Evolutionary conservation across 2,888 invertebrate genomes (phyloP).

Genomic region (Trachelus troglodyta): DNA sequence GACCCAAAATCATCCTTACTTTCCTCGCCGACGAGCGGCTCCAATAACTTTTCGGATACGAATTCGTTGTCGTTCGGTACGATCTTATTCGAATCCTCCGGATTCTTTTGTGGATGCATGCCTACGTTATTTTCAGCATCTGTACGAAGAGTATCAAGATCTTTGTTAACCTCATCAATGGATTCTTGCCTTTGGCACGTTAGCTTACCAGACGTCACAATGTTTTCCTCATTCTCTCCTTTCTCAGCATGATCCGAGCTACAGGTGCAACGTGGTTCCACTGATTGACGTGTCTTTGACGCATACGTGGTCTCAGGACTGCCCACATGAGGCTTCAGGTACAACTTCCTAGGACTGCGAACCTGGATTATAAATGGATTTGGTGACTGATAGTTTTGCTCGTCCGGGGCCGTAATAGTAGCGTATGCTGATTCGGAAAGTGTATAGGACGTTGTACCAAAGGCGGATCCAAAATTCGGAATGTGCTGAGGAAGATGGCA

Average conservation of each 20-base stretch:
- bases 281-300: background rate
- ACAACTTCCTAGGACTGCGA: constrained; percentile 46
- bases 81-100: background rate
- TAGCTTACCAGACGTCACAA: background rate
- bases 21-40: background rate
- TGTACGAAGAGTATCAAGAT: constrained; percentile 31
- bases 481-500: background rate
- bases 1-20: background rate
- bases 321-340: constrained; percentile 49
- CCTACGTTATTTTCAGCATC: background rate
- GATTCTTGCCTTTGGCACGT: background rate
- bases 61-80: too few species aligned
- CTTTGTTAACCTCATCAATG: constrained; percentile 41
- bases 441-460: constrained; percentile 13
- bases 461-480: background rate
- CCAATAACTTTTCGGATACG: background rate
- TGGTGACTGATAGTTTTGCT: constrained; percentile 40
- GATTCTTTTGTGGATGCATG: background rate
- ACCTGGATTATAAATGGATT: constrained; percentile 48
- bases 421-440: background rate
- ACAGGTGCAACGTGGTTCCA: background rate
- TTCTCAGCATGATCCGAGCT: background rate
- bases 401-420: background rate
- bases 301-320: constrained; percentile 47
- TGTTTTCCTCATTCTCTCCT: background rate